Base-by-base conservation (phyloP, 2,888 invertebrate species). In the Epinotia demarniana region DNA sequence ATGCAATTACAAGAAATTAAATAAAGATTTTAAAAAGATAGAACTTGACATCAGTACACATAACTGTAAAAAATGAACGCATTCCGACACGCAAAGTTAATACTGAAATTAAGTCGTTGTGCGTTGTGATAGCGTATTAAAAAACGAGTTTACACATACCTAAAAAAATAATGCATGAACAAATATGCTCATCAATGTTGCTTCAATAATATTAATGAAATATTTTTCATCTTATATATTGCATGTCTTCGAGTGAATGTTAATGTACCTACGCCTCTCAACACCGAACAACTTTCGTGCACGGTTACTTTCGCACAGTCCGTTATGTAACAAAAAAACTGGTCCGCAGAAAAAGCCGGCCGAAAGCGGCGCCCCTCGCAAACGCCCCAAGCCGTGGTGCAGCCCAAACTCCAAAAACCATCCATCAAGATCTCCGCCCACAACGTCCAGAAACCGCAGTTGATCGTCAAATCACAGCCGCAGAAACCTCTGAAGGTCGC, bases 351-450 rank as follows among this genome's bases (percentile, higher is more conserved):
- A 81, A 92, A 92, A 84, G 83, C 84, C 79, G 89, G 86, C 78
- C 87, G 93, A 81, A 94, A 94, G 83, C 92, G 94, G 68, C 92
- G 92, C 73, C 87, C 90, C n/a, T 94, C 92, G 72, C 89, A 89
- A 78, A 91, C 93, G 3, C 90, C 90, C 2, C 91, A 89, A 79
- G 88, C 89, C 12, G 84, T 86, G 23, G 89, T 92, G 53, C 91
- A 92, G 77, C 89, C 93, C 0, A 94, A 94, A 86, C 82, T 93
- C 68, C 94, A 92, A 79, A 93, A 90, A 75, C 88, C 93, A 0
- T 85, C 90, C 5, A 84, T 91, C 33, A 91, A 87, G 79, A 82
- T 92, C 46, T 83, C 89, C 63, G 84, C 87, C 12, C 80, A 82
- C n/a, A 81, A 86, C 62, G 81, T 83, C 5, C 88, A 87, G 72